Evolutionary conservation across 2,797 vertebrate species (phyloP), one percentile per base, ranked within the genome.

Genomic region (Parauchenoglanis punctatus): DNA sequence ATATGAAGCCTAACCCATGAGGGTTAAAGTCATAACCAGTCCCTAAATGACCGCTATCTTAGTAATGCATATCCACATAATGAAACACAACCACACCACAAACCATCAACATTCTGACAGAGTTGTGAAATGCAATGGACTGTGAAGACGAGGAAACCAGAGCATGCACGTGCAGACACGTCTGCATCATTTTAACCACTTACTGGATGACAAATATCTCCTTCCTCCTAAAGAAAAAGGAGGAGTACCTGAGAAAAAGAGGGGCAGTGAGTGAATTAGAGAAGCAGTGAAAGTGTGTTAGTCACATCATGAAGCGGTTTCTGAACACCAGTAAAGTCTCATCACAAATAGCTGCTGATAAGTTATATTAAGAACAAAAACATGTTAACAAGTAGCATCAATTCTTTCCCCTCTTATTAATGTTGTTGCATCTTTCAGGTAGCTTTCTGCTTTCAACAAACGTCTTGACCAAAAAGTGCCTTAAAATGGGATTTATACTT

Each of bases 121-220:
- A 35, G 40, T 12, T 15, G 2, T 35, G 4, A 40, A 23, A 40
- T 12, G 23, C 6, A 25, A 63, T 61, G 59, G 59, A 31, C 28
- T 25, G 46, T 61, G 8, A 40, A 73, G 7, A 73, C 35, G 12
- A 85, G 46, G 44, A 88, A 35, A 68, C 90, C 89, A 94, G 88
- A 91, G 89, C 73, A 94, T 86, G 83, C 91, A 91, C 90, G 88
- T 86, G 77, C 91, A 93, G 91, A 28, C 67, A 68, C 25, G 59
- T 87, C 93, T 92, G 75, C 92, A 95, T 83, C 58, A 63, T 76
- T 63, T 63, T 83, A 75, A 13, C 87, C 91, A 99, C 99, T 99
- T 99, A 99, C 99, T 99, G 99, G 94, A 99, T 99, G 95, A 99
- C 98, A 99, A 98, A 99, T 95, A 99, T 99, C 95, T 99, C 99